Conservation (phyloP, 2,113 vertebrate species). For the Morone saxatilis region DNA sequence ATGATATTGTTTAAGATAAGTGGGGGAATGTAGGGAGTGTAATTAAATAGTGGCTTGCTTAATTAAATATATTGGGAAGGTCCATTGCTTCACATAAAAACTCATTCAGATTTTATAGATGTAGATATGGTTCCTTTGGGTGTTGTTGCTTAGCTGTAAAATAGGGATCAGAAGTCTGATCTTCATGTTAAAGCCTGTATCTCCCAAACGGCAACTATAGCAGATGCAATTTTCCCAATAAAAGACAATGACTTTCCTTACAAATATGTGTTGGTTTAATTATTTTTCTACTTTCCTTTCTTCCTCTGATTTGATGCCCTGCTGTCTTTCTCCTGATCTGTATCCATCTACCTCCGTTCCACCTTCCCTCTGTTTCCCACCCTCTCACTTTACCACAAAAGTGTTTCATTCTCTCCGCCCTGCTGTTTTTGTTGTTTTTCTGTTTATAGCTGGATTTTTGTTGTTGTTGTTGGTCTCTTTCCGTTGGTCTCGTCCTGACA, state of each 20-base stretch:
- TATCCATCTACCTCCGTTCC: conserved; percentile 36
- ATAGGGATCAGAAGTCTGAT: not conserved
- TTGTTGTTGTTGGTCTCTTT: conserved; percentile 42
- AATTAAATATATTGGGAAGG: not conserved
- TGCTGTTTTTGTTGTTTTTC: conserved; percentile 55
- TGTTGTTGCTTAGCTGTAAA: not conserved
- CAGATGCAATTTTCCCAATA: not conserved
- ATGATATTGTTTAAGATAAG: not conserved
- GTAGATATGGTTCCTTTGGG: not conserved
- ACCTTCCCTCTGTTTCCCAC: conserved; percentile 6
- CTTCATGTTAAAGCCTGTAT: not conserved
- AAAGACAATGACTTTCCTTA: not conserved
- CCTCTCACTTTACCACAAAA: conserved; percentile 58
- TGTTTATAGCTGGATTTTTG: conserved; percentile 42
- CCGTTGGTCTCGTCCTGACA: conserved; percentile 48
- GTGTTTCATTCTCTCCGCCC: conserved; percentile 61
- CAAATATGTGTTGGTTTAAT: too few species aligned
- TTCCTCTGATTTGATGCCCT: conserved; percentile 16
- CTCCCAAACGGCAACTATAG: not conserved
- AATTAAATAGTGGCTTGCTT: not conserved
- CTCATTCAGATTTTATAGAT: not conserved
- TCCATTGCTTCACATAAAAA: not conserved
- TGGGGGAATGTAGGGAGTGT: not conserved
- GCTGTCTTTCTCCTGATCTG: not conserved
- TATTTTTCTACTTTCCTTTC: not conserved